Evolutionary conservation across 2,888 invertebrate genomes (phyloP), one percentile per base, ranked within the genome.

Genomic region (Nowickia ferox): DNA sequence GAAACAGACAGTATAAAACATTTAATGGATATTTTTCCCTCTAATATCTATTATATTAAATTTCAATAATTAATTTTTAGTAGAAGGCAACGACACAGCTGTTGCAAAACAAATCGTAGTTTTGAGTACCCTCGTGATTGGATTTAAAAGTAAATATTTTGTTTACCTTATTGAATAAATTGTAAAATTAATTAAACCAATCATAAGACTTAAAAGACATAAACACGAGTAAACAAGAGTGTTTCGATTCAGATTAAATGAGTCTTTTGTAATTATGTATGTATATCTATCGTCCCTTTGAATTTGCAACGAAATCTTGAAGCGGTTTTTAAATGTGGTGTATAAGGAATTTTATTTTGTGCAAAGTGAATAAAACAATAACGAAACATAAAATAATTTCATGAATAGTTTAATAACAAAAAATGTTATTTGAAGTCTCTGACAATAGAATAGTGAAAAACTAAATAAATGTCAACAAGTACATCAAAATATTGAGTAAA

Each of bases 401-500:
- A 19, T 63, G 42, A 63, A 66, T 2, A 30, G 42, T 44, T 22
- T n/a, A 9, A 40, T 17, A 30, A 38, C 5, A 48, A 51, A 46
- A 51, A 69, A 53, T 40, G 9, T 17, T 48, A 38, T 9, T 51
- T 4, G 3, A 40, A 53, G 10, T 68, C 38, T 66, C 51, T 40
- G 38, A 10, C 30, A 38, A 51, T 15, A 55, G 15, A 57, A 38
- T 48, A 46, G n/a, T 55, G 10, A 40, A 77, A 78, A 78, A 61
- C 51, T 42, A 61, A 53, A 71, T 22, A 19, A 46, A 40, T 61
- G 11, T 2, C 48, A 48, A 79, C 51, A 61, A 51, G 3, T 68
- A 77, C 22, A 61, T 77, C 38, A 57, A 57, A 44, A 72, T 57
- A 68, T 53, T 61, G 40, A 44, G 46, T 55, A 53, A 69, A 57